Base-by-base conservation (phyloP, 2,888 invertebrate species). In the Epinotia brunnichana region DNA sequence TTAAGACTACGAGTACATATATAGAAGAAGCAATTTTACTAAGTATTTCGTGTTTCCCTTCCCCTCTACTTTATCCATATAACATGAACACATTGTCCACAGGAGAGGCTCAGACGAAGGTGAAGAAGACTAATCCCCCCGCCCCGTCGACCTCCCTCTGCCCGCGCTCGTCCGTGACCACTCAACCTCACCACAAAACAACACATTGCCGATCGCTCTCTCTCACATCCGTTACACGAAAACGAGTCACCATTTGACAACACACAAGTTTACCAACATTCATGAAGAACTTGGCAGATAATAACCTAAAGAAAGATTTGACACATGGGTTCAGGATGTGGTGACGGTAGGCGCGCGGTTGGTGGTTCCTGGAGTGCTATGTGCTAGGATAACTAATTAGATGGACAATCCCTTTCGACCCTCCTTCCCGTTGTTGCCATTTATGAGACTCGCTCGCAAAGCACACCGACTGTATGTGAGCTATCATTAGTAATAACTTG, bases 121-220 rank as follows among this genome's bases (percentile, higher is more conserved):
- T 51, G 72, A 63, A 54, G 72, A 68, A 19, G 72, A 73, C 29
- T 73, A 73, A 53, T 29, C 24, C 54, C 72, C 69, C 48, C 59
- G 21, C 35, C 48, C 57, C 51, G 29, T 1, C 56, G 19, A 29
- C 64, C 39, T 51, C 51, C 41, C 35, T 41, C 21, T 48, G 48
- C 61, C 54, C 69, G 69, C 60, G n/a, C 60, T 48, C 13, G 61
- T 10, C 41, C 61, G 61, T 17, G 5, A 21, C 57, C 39, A 15
- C 51, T 10, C 48, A 10, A 24, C 4, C 48, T n/a, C 17, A 44
- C 61, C 19, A 11, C 60, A 41, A 15, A 15, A 19, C 3, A 21
- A 29, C 7, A 13, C 3, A 54, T 54, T 10, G 13, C 41, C 3
- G 41, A 41, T 13, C 11, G 10, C 41, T 41, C 41, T n/a, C n/a